phyloP scores from a whole-genome alignment of 1,140 invertebrate species.

The Microplitis mediator region DNA sequence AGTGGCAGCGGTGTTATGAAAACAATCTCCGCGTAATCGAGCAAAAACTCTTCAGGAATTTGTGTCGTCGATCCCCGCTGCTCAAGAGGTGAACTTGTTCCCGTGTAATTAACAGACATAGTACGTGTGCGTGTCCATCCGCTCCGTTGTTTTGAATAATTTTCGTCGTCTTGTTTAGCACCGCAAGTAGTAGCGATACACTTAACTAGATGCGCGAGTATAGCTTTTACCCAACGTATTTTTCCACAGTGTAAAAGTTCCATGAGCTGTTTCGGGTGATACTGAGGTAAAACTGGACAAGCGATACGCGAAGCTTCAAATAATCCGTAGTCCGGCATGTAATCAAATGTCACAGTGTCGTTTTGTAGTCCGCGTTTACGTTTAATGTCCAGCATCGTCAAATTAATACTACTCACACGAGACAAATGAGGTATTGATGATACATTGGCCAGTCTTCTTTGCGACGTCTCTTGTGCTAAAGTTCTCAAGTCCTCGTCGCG shows the following conservation, averaged over 20 bases:
- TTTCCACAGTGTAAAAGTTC: conserved; percentile 98
- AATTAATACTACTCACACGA: conserved; percentile 80
- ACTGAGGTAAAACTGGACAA: conserved; percentile 97
- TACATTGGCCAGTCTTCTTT: conserved; percentile 71
- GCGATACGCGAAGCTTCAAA: conserved; percentile 97
- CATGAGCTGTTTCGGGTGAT: conserved; percentile 98
- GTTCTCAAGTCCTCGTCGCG: conserved; percentile 80
- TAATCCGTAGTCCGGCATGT: conserved; percentile 91
- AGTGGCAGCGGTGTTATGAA: conserved; percentile 95
- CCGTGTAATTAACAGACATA: conserved; percentile 84
- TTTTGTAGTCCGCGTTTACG: conserved; percentile 70
- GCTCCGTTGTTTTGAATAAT: conserved; percentile 56
- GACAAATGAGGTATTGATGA: conserved; percentile 81
- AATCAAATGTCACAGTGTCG: conserved; percentile 67
- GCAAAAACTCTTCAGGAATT: conserved; percentile 82
- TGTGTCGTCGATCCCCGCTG: conserved; percentile 66
- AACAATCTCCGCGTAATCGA: conserved; percentile 95
- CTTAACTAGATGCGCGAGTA: conserved; percentile 92
- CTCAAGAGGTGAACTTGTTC: conserved; percentile 65
- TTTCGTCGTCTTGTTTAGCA: conserved; percentile 69
- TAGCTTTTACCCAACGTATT: conserved; percentile 96
- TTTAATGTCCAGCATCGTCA: conserved; percentile 77
- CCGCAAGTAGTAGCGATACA: conserved; percentile 76
- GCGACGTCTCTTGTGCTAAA: conserved; percentile 74
- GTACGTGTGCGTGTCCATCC: conserved; percentile 87